Evolutionary conservation across 2,888 invertebrate species (phyloP), one percentile per base, ranked within the genome.

Genomic region (Prionchulus punctatus): DNA sequence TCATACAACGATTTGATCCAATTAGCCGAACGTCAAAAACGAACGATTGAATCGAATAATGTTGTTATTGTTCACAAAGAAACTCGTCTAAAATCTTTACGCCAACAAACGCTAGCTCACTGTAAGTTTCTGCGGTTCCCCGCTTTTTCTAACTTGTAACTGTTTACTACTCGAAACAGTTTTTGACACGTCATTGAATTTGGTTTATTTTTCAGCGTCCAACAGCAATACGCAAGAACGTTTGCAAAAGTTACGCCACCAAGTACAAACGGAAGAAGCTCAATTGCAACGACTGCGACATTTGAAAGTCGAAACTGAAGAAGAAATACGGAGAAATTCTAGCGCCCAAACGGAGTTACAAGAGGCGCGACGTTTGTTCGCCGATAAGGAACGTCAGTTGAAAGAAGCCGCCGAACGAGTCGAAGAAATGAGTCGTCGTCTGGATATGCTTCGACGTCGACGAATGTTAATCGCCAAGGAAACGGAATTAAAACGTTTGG

Each of bases 391-490:
- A 73, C 91, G 91, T 75, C 92, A 94, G 76, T 77, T 96, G 60
- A 86, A 89, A 57, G 77, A 90, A 79, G 94, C 94, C n/a, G 91
- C 94, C 71, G 86, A 87, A 68, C 90, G 91, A 76, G 94, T 94
- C 70, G 92, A 96, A 70, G 89, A 91, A 75, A 79, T 96, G 71
- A 91, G 90, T 61, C 77, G 85, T 66, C 92, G 96, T 76, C 79
- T 96, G 63, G 94, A 96, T 72, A 90, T 92, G 69, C 76, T 96
- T 64, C 70, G 77, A 57, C 78, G 86, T 58, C 79, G 79, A 45
- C 65, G 74, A 59, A 12, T 36, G 36, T 21, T 45, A 7, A 12
- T 45, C 15, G 23, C 4, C 7, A 45, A 45, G 23, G 23, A 23
- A 45, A n/a, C 15, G 7, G 23, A n/a, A 7, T 23, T 45, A 23